Evolutionary conservation across 2,888 invertebrate species (phyloP).

Genomic region (Sylvicola cinctus): DNA sequence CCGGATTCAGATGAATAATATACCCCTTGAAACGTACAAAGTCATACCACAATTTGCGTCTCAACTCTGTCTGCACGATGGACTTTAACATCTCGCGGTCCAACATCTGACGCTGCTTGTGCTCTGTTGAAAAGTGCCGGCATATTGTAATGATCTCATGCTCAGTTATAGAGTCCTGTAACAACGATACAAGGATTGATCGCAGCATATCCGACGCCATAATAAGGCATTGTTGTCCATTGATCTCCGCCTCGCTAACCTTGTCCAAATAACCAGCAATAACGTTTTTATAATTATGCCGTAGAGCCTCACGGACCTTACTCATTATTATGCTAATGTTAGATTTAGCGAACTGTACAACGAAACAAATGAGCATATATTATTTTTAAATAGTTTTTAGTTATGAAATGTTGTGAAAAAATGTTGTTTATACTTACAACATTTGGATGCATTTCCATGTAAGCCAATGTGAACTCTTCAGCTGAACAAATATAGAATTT

Average conservation of each 20-base stretch:
- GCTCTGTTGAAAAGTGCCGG: slow-evolving; percentile 46
- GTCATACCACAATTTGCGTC: slow-evolving; percentile 52
- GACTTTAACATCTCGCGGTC: slow-evolving; percentile 33
- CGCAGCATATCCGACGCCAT: slow-evolving; percentile 18
- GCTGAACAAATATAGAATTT: slow-evolving; percentile 58
- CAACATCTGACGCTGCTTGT: slow-evolving; percentile 24
- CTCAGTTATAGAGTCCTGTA: slow-evolving; percentile 34
- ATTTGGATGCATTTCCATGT: slow-evolving; percentile 59
- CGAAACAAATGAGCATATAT: slow-evolving; percentile 11
- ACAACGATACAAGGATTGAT: slow-evolving; percentile 1
- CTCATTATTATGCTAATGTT: slow-evolving; percentile 49
- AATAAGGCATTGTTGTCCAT: slow-evolving; percentile 10
- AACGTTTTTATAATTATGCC: slow-evolving; percentile 53
- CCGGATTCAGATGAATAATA: slow-evolving; percentile 33
- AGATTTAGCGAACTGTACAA: slow-evolving; percentile 61
- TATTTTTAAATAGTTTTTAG: too few species aligned
- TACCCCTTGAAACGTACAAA: slow-evolving; percentile 37
- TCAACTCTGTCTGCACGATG: slow-evolving; percentile 47
- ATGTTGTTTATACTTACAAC: too few species aligned
- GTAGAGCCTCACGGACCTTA: slow-evolving; percentile 47
- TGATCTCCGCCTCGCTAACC: slow-evolving; percentile 10
- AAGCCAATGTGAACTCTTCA: slow-evolving; percentile 70
- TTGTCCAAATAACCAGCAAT: slow-evolving; percentile 41
- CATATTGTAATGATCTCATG: slow-evolving; percentile 64
- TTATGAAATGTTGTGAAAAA: too few species aligned